Conservation (phyloP, 2,888 invertebrate genomes). For the Agrochola macilenta region DNA sequence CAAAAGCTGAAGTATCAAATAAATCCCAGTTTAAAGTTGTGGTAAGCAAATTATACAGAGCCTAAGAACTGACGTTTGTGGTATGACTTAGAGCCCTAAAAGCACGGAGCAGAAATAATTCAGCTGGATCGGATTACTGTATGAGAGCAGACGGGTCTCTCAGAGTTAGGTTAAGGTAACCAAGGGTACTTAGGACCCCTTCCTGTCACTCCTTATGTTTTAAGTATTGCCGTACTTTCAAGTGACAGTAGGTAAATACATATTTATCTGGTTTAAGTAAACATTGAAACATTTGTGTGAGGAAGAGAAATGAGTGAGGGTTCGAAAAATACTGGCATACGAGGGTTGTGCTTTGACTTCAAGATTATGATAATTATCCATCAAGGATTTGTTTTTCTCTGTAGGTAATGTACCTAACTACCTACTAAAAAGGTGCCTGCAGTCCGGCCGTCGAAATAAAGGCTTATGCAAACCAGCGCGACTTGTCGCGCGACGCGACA, state of each 20-base stretch:
- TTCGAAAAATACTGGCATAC: neutral
- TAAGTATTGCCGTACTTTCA: slow-evolving; percentile 16
- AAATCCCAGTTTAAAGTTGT: slow-evolving; percentile 25
- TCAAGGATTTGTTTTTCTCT: neutral
- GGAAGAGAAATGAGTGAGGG: neutral
- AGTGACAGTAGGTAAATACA: neutral
- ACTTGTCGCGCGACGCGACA: too few relatives aligned
- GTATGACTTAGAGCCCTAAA: slow-evolving; percentile 42
- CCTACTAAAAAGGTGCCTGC: neutral
- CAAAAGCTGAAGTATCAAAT: slow-evolving; percentile 1
- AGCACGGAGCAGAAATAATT: slow-evolving; percentile 49
- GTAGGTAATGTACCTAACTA: too few relatives aligned
- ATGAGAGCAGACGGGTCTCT: slow-evolving; percentile 20
- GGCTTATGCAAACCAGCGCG: too few relatives aligned
- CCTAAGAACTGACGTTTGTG: slow-evolving; percentile 19
- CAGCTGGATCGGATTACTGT: slow-evolving; percentile 44
- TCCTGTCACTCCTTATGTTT: slow-evolving; percentile 14
- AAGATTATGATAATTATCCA: neutral
- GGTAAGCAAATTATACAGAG: slow-evolving; percentile 9
- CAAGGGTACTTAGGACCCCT: slow-evolving; percentile 23
- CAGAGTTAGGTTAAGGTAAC: slow-evolving; percentile 1
- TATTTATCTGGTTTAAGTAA: neutral
- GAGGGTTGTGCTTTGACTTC: neutral
- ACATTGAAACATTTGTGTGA: neutral
- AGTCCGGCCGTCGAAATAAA: too few relatives aligned